These are phyloP conservation scores for Oophaga sylvatica DNA, from an alignment of 2,797 vertebrate species.

Conservation along the genomic window DNA sequence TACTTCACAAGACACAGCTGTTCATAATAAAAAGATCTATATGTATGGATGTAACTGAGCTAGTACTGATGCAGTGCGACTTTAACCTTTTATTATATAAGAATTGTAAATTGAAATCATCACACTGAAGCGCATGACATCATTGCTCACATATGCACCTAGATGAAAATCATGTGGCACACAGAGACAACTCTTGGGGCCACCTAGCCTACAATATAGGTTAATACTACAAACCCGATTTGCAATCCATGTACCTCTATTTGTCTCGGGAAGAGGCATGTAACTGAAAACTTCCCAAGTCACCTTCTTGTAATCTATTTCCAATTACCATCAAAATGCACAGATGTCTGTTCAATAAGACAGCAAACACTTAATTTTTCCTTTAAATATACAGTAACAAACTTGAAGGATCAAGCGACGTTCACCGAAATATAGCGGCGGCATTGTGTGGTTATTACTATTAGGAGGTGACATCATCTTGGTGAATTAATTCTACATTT, in stretches of 20 bases:
- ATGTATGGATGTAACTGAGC: no score
- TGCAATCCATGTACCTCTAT: neutral
- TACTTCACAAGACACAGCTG: no score
- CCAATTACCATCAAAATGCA: neutral
- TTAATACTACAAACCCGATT: neutral
- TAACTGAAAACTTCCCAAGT: neutral
- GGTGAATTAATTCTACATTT: slow-evolving; percentile 4
- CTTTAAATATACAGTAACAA: slow-evolving; percentile 6
- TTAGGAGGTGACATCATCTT: slow-evolving; percentile 34
- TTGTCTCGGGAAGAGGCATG: neutral
- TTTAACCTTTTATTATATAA: no score
- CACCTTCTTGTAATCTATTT: neutral
- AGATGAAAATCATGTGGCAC: neutral
- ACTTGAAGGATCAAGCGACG: neutral
- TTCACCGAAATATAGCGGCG: neutral
- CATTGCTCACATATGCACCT: neutral
- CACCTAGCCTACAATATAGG: neutral
- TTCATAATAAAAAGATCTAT: no score
- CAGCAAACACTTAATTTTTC: neutral
- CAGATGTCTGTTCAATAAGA: neutral
- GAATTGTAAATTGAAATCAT: no score
- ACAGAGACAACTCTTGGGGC: no score
- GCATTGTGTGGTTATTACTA: slow-evolving; percentile 3
- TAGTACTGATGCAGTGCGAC: no score
- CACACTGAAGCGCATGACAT: no score